Evolutionary conservation across 2,888 invertebrate species (phyloP), one percentile per base, ranked within the genome.

Genomic region (Ophion ellenae): DNA sequence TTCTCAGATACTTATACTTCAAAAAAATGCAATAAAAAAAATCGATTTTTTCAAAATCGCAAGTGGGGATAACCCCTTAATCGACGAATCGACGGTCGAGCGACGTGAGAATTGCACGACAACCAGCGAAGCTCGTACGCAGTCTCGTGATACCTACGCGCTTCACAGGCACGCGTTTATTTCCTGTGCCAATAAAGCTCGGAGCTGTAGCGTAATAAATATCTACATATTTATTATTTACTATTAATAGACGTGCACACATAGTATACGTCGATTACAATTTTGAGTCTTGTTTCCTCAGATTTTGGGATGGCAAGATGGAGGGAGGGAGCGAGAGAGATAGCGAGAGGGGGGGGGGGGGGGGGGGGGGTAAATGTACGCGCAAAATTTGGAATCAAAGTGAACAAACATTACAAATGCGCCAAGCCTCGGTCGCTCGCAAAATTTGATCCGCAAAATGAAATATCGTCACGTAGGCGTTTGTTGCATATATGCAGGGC

Each of bases 381-480:
- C 80, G 71, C 53, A 64, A 64, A 78, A 78, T 64, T 45, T 45
- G 57, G 11, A 69, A 24, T 69, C 53, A 36, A 40, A 47, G 20
- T 57, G 69, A 70, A 73, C 40, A 81, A 75, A 64, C 53, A 63
- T 61, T 67, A 69, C 28, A 73, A 71, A 20, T 20, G 67, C 69
- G 74, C 78, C 77, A 73, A 75, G 67, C 63, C 73, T 70, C n/a
- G 17, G 17, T 80, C 81, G 53, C 40, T 40, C 40, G 45, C 36
- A 36, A 57, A 77, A 69, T 76, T 76, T 71, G 24, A 75, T 57
- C 81, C 66, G 40, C 75, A 69, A 24, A 32, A 28, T 69, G 57
- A 28, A 79, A 85, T 73, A 40, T 20, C 82, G 66, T 83, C 82
- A 69, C 71, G 71, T 67, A 75, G n/a, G 32, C 45, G 53, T 36